Base-by-base conservation (phyloP, 2,113 vertebrate species). In the Saguinus imperator region DNA sequence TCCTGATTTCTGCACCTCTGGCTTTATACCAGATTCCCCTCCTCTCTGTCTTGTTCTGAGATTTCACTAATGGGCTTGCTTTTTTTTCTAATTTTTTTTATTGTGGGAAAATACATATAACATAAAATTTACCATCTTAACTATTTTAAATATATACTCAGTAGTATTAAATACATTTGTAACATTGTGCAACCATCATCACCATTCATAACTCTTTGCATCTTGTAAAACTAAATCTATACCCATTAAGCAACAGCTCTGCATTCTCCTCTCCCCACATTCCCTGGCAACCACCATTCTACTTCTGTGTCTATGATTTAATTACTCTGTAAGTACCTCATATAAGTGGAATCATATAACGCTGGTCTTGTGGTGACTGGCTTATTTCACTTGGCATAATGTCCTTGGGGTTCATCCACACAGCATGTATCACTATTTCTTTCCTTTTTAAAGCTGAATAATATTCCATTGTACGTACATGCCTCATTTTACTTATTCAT, bases 381-480 rank as follows among this genome's bases (percentile, higher is more conserved):
- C 61, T 64, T 64, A 29, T 29, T 64, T 64, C 27, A 64, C 29
- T 64, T 64, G 29, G 61, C 61, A 64, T 64, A 64, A 64, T 29
- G 61, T 29, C 27, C 61, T 29, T 27, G 29, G 61, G 27, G 5
- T 64, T 64, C 61, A 64, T 29, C 61, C 61, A 64, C 12, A 27
- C 61, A 64, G 61, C 61, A 64, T 64, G 12, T 64, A 64, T 64
- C 61, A 64, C 61, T 64, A 77, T 77, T 77, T 48, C 40, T n/a
- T 88, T 88, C 52, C 17, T 58, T 61, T 88, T 45, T 45, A 61
- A 8, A 55, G 50, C 32, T n/a, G 58, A 76, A n/a, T 43, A 58
- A 52, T n/a, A 77, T 17, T 66, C 35, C 5, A 3, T 0, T 29
- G 32, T 70, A n/a, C 6, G 0, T 48, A 37, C 17, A 12, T 58